A percentile compares a stretch with the other conserved stretches of the same genome.
Conservation (phyloP, 1,140 invertebrate genomes). For the Sminthurides bifidus region DNA sequence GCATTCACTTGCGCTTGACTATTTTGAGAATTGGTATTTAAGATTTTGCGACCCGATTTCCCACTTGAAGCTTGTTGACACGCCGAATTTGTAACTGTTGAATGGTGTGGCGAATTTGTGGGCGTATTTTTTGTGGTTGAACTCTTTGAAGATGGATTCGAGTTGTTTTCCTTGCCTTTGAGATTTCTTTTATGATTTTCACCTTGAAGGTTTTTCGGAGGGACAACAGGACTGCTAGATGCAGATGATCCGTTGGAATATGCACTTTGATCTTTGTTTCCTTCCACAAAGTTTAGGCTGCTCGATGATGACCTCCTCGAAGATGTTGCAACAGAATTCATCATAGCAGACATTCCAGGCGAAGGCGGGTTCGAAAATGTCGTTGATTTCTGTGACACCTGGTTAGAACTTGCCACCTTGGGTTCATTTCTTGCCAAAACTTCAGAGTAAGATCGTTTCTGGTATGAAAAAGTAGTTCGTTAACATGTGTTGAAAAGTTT, state of each 20-base stretch:
- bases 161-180: constrained; percentile 10
- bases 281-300: too few species aligned
- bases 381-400: constrained; percentile 8
- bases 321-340: too few species aligned
- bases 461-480: constrained; percentile 3
- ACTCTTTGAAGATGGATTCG: constrained; percentile 14
- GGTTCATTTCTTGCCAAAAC: constrained; percentile 21
- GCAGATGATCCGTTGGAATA: too few species aligned
- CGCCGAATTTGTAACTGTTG: not conserved
- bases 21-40: not conserved
- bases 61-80: too few species aligned
- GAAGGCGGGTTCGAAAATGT: constrained; percentile 12
- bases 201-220: too few species aligned
- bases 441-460: constrained; percentile 30
- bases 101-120: constrained; percentile 4
- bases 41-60: too few species aligned
- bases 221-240: constrained; percentile 19
- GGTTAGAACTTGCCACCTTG: not conserved
- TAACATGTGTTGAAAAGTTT: too few species aligned
- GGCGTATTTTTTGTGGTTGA: constrained; percentile 16
- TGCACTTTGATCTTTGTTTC: too few species aligned
- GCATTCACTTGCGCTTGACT: not conserved
- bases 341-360: too few species aligned
- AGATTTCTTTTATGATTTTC: too few species aligned
- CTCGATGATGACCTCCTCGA: too few species aligned